phyloP scores from a whole-genome alignment of 1,140 invertebrate species.

The Nasonia vitripennis region DNA sequence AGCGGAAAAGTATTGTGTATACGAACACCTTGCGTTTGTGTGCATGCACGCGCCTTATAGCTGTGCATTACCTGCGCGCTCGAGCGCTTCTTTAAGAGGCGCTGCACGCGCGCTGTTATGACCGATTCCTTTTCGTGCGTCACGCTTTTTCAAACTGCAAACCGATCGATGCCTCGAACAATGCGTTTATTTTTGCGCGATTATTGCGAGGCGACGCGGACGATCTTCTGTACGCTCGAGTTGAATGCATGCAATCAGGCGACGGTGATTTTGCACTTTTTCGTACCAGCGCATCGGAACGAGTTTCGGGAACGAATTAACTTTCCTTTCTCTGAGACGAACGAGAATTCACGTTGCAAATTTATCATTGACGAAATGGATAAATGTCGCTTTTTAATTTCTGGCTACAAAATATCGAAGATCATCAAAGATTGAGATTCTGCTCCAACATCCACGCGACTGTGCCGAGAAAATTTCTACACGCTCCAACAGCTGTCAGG shows the following conservation, averaged over 20 bases:
- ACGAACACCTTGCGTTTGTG: constrained; percentile 15
- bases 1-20: not conserved
- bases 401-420: not conserved
- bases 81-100: too few species aligned
- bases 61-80: too few species aligned
- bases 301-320: not conserved
- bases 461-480: too few species aligned
- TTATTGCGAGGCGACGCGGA: not conserved
- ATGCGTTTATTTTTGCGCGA: not conserved
- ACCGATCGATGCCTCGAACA: not conserved
- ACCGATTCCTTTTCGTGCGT: constrained; percentile 5
- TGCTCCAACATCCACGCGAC: too few species aligned
- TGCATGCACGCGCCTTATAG: not conserved
- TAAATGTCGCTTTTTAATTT: not conserved
- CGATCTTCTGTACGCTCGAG: not conserved
- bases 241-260: not conserved
- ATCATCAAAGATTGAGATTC: not conserved
- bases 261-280: not conserved
- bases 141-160: not conserved
- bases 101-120: not conserved
- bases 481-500: not conserved
- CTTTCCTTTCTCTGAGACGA: not conserved
- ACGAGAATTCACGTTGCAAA: too few species aligned
- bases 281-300: not conserved
- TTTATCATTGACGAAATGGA: too few species aligned